phyloP scores from a whole-genome alignment of 2,797 vertebrate species.

The Cyprinodon diabolis region DNA sequence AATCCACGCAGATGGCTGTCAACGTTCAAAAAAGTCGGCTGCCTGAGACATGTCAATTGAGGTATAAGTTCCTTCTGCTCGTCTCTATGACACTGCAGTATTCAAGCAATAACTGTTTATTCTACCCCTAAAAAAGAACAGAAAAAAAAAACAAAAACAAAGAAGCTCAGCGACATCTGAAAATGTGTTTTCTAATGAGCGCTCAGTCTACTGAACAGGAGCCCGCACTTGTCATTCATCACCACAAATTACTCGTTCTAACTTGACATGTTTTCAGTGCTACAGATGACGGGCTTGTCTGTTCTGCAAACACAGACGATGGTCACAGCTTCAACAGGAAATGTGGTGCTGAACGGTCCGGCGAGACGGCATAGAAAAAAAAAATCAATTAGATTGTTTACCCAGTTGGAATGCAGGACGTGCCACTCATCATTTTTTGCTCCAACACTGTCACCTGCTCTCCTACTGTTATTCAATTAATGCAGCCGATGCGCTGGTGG shows the following conservation, averaged over 20 bases:
- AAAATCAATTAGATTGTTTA: constrained; percentile 87
- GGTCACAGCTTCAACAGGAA: constrained; percentile 68
- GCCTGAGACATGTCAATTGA: constrained; percentile 85
- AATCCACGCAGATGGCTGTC: constrained; percentile 88
- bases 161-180: constrained; percentile 79
- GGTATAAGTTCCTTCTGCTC: constrained; percentile 85
- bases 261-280: constrained; percentile 80
- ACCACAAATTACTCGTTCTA: constrained; percentile 82
- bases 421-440: constrained; percentile 73
- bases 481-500: constrained; percentile 55
- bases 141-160: constrained; percentile 72
- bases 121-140: constrained; percentile 43
- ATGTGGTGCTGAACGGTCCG: constrained; percentile 70
- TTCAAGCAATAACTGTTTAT: constrained; percentile 83
- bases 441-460: constrained; percentile 70
- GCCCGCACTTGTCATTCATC: constrained; percentile 86
- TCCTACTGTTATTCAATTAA: constrained; percentile 76
- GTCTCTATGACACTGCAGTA: constrained; percentile 82
- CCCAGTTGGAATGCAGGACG: constrained; percentile 76
- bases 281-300: constrained; percentile 81
- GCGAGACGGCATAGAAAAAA: constrained; percentile 43
- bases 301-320: constrained; percentile 78
- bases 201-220: constrained; percentile 80
- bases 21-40: constrained; percentile 82
- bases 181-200: constrained; percentile 87